Percentiles rank a stretch among this genome's conserved stretches.
These are phyloP conservation scores for Dascyllus trimaculatus DNA, from an alignment of 2,113 vertebrate genomes.

Conservation along the genomic window DNA sequence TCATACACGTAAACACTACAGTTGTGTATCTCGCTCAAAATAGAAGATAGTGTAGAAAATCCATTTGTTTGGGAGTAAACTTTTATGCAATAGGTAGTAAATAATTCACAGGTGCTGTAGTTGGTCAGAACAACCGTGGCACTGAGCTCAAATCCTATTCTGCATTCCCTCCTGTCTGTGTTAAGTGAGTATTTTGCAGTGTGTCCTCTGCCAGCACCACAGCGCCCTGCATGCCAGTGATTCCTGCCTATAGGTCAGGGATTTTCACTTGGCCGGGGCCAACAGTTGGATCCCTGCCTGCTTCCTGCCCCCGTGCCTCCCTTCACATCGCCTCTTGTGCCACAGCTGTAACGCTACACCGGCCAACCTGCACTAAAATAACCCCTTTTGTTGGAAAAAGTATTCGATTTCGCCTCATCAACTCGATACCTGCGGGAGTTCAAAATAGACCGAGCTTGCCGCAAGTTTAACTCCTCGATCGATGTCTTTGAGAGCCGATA, in stretches of 20 bases:
- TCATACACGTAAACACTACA: too few species aligned
- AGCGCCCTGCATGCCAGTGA: conserved; percentile 72
- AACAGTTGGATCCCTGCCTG: conserved; percentile 83
- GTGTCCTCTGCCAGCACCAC: conserved; percentile 42
- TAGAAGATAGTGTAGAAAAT: too few species aligned
- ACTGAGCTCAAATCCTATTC: conserved; percentile 10
- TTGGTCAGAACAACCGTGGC: neutral
- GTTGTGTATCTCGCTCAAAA: too few species aligned
- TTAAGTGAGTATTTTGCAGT: conserved; percentile 29
- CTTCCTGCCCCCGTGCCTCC: conserved; percentile 73
- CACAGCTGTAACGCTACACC: conserved; percentile 58
- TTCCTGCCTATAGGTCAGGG: conserved; percentile 86
- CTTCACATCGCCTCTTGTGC: conserved; percentile 21
- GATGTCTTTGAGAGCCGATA: neutral
- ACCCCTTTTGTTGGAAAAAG: conserved; percentile 56
- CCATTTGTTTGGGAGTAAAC: too few species aligned
- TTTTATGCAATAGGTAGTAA: neutral
- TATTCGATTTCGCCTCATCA: conserved; percentile 34
- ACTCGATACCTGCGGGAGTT: neutral
- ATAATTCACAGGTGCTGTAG: neutral
- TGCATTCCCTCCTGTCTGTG: conserved; percentile 16
- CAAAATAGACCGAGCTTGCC: conserved; percentile 2
- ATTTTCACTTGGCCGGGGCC: conserved; percentile 83
- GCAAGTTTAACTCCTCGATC: neutral
- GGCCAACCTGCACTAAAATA: conserved; percentile 43